Evolutionary conservation across 2,797 vertebrate species (phyloP), one percentile per base, ranked within the genome.

Genomic region (Characodon lateralis): DNA sequence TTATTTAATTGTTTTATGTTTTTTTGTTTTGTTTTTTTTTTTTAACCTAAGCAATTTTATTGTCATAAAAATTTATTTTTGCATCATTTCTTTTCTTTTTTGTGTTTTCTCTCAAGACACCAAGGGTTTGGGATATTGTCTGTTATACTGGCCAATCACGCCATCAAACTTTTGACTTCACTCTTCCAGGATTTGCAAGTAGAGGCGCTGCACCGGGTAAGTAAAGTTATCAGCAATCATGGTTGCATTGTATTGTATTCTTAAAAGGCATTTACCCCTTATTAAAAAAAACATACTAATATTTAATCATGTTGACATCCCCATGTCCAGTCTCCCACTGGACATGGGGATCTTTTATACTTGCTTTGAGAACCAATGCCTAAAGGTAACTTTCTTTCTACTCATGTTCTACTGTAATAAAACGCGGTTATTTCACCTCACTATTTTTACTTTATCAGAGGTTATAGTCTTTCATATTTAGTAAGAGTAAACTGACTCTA

Each of bases 131-230:
- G 98, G 43, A 97, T 99, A 73, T 93, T 99, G 65, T 98, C 98
- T 0, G 98, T 99, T 39, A 97, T 99, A 84, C 74, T 99, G 88
- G 98, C 98, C 77, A 99, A 99, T 89, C 97, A 99, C 13, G 96
- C 98, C 50, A 98, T 99, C 93, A 98, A 97, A 83, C 92, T 99
- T 80, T 92, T 99, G 78, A 97, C 97, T 0, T 99, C 98, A 0
- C 97, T 99, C 51, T 99, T 99, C 92, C 98, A 99, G 90, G 98
- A 99, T 90, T 93, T 99, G 76, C 98, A 99, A 81, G 98, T 99
- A 70, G 98, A 99, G 83, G 98, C 98, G 0, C 90, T 99, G 73
- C 97, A 99, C 88, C 95, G 97, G 94, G 98, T 99, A 87, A 89
- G 92, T 78, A 20, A 79, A 65, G 5, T 4, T 76, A 46, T 41